phyloP scores from a whole-genome alignment of 2,113 vertebrate genomes.

The Gopherus flavomarginatus region DNA sequence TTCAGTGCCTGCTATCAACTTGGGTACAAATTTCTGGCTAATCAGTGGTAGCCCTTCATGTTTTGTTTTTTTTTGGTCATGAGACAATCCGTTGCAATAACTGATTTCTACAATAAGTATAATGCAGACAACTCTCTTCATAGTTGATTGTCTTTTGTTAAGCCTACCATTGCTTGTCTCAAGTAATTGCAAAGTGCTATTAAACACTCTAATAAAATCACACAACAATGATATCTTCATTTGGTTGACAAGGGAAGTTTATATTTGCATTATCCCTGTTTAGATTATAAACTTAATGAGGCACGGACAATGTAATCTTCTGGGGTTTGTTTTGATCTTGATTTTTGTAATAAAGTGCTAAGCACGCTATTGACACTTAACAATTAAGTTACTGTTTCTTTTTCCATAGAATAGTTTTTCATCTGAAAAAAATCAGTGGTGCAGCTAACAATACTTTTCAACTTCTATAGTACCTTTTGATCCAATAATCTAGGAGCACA shows the following conservation, averaged over 20 bases:
- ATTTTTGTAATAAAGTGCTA: conserved; percentile 38
- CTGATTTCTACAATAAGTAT: background rate
- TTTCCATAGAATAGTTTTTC: conserved; percentile 16
- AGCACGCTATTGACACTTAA: background rate
- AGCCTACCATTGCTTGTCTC: no score
- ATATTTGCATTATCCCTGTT: background rate
- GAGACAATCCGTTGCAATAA: background rate
- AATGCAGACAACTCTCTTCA: background rate
- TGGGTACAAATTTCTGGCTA: background rate
- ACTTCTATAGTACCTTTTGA: background rate
- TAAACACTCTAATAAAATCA: background rate
- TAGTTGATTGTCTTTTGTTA: no score
- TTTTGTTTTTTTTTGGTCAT: background rate
- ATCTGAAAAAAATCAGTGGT: background rate
- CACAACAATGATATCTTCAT: rapidly evolving
- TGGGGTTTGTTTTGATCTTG: conserved; percentile 24
- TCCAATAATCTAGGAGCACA: background rate
- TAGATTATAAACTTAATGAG: background rate
- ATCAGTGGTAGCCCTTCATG: background rate
- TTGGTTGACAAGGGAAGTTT: background rate
- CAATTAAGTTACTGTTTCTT: background rate
- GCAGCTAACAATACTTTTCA: background rate
- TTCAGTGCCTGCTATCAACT: background rate
- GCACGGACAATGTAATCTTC: background rate
- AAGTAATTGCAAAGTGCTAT: no score